Evolutionary conservation across 2,888 invertebrate species (phyloP).

Genomic region (Sarcophaga variegata): DNA sequence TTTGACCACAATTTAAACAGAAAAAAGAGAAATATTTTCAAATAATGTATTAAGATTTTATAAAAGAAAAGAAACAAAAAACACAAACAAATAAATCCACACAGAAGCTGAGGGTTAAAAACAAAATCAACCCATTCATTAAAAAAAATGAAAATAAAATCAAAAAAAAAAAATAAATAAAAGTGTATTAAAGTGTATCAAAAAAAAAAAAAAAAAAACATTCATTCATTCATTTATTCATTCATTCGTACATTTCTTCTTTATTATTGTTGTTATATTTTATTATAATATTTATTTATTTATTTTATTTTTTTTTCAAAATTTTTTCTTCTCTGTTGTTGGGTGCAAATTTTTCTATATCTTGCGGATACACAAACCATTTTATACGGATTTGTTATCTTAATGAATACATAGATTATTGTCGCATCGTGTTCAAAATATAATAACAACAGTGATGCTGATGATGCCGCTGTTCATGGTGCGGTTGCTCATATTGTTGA

Average conservation of each 20-base stretch:
- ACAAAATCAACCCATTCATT: background rate
- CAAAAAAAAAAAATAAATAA: background rate
- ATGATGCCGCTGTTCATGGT: background rate
- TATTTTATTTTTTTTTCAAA: background rate
- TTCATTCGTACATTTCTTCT: constrained; percentile 9
- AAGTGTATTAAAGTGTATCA: too few species aligned
- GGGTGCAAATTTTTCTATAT: constrained; percentile 3
- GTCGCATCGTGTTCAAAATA: background rate
- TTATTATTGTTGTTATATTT: constrained; percentile 11
- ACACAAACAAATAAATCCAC: too few species aligned
- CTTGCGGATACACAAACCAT: constrained; percentile 5
- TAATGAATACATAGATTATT: constrained; percentile 40
- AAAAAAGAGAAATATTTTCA: background rate
- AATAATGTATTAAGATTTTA: background rate
- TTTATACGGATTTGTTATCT: constrained; percentile 31
- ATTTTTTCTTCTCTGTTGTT: constrained; percentile 9
- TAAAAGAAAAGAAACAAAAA: too few species aligned
- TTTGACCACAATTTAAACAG: background rate
- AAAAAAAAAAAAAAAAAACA: background rate
- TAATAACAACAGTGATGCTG: constrained; percentile 10
- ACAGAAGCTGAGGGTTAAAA: constrained; percentile 3
- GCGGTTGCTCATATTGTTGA: constrained; percentile 4
- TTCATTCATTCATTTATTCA: background rate
- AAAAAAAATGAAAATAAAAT: too few species aligned
- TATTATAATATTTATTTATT: constrained; percentile 27